Evolutionary conservation across 2,888 invertebrate species (phyloP).

Genomic region (Lymantria monacha): DNA sequence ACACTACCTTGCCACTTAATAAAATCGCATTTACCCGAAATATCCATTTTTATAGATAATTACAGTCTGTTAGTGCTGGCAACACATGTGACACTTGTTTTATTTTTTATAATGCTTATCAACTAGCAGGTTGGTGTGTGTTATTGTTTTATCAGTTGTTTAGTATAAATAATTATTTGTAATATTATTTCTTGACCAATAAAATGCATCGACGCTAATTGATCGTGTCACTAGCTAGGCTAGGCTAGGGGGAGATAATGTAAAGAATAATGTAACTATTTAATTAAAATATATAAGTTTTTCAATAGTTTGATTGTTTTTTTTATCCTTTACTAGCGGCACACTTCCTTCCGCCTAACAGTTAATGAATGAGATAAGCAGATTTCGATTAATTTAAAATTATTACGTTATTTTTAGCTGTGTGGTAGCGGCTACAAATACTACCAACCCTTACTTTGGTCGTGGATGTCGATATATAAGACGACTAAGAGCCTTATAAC

Average conservation of each 20-base stretch:
- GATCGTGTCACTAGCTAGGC: slow-evolving; percentile 76
- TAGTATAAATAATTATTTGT: slow-evolving; percentile 77
- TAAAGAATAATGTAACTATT: slow-evolving; percentile 81
- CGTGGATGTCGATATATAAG: too few relatives aligned
- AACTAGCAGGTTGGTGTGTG: slow-evolving; percentile 56
- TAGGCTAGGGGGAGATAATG: slow-evolving; percentile 67
- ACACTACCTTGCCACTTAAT: slow-evolving; percentile 23
- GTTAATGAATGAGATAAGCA: too few relatives aligned
- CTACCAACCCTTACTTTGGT: too few relatives aligned
- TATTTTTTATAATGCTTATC: slow-evolving; percentile 52
- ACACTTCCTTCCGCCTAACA: too few relatives aligned
- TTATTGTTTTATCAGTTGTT: slow-evolving; percentile 70
- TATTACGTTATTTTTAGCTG: too few relatives aligned
- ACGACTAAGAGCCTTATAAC: too few relatives aligned
- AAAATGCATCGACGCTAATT: slow-evolving; percentile 76
- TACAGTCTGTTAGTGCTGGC: slow-evolving; percentile 44
- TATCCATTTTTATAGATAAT: slow-evolving; percentile 6
- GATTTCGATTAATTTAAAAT: too few relatives aligned
- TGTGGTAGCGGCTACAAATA: too few relatives aligned
- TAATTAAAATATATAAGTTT: slow-evolving; percentile 82
- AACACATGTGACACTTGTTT: slow-evolving; percentile 34
- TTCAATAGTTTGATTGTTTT: slow-evolving; percentile 53
- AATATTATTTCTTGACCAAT: slow-evolving; percentile 76
- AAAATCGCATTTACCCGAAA: slow-evolving; percentile 37
- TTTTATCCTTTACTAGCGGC: too few relatives aligned